These are phyloP conservation scores for Ochropleura leucogaster DNA, from an alignment of 2,888 invertebrate species.

Conservation along the genomic window DNA sequence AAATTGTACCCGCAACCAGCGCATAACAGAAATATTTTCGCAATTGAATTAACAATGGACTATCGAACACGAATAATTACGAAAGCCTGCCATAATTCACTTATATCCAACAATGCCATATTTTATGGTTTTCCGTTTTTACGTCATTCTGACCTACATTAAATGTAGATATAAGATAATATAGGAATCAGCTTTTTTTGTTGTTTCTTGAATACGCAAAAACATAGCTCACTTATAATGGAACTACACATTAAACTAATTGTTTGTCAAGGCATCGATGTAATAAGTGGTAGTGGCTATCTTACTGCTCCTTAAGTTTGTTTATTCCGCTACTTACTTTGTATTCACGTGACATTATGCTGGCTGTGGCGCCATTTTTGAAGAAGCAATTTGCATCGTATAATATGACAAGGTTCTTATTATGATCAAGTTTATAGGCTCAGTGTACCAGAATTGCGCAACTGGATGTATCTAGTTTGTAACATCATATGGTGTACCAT, in stretches of 20 bases:
- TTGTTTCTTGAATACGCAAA: slow-evolving; percentile 5
- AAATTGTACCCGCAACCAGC: slow-evolving; percentile 75
- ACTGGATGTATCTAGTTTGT: not conserved
- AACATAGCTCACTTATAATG: not conserved
- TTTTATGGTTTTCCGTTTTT: slow-evolving; percentile 37
- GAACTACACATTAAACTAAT: not conserved
- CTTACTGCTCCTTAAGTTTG: too few species aligned
- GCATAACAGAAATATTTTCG: slow-evolving; percentile 73
- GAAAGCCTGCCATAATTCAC: slow-evolving; percentile 47
- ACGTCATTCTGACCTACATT: slow-evolving; percentile 32
- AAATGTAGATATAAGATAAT: slow-evolving; percentile 1
- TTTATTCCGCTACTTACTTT: too few species aligned
- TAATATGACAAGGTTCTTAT: not conserved
- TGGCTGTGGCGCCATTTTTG: not conserved
- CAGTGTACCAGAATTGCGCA: not conserved
- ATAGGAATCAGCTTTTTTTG: not conserved
- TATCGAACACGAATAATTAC: slow-evolving; percentile 59
- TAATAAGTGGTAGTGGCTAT: not conserved
- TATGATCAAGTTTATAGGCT: not conserved
- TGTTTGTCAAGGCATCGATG: not conserved
- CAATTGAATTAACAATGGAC: slow-evolving; percentile 75
- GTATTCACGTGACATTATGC: not conserved
- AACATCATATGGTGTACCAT: not conserved
- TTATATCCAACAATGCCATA: slow-evolving; percentile 46
- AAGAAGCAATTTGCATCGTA: not conserved